phyloP scores from a whole-genome alignment of 2,888 invertebrate species.

The Calliopum simillimum region DNA sequence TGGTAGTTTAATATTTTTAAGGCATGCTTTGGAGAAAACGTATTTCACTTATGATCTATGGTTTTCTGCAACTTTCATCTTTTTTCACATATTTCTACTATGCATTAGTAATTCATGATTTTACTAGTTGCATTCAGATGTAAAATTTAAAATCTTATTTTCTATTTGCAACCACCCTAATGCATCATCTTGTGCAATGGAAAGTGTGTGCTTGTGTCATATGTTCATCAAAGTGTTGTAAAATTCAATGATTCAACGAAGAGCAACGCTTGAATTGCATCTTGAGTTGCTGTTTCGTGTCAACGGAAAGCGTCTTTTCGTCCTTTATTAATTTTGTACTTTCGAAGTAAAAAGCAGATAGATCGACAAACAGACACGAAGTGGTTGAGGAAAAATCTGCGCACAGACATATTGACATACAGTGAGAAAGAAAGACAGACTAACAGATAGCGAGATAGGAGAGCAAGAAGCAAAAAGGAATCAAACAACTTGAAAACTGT shows the following conservation, averaged over 20 bases:
- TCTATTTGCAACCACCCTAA: too few relatives aligned
- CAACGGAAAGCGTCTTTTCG: slow-evolving; percentile 11
- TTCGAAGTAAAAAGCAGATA: slow-evolving; percentile 5
- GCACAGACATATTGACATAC: slow-evolving; percentile 15
- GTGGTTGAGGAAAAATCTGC: not conserved
- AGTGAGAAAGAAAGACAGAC: not conserved
- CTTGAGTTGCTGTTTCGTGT: slow-evolving; percentile 16
- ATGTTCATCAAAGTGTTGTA: not conserved
- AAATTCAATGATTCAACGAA: not conserved
- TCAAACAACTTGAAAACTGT: not conserved
- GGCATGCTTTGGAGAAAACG: too few relatives aligned
- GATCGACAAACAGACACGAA: not conserved
- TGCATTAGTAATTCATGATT: too few relatives aligned
- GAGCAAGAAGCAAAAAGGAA: not conserved
- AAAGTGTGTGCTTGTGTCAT: not conserved
- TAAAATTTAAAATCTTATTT: too few relatives aligned
- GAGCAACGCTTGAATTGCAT: slow-evolving; percentile 15
- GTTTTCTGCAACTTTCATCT: too few relatives aligned
- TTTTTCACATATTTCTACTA: too few relatives aligned
- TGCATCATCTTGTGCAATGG: too few relatives aligned
- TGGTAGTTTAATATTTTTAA: too few relatives aligned
- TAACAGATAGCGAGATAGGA: not conserved
- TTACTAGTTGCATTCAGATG: too few relatives aligned
- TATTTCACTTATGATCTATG: too few relatives aligned
- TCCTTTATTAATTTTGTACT: slow-evolving; percentile 25